Conservation (phyloP, 2,888 invertebrate species). For the Caenorhabditis zanzibari region DNA sequence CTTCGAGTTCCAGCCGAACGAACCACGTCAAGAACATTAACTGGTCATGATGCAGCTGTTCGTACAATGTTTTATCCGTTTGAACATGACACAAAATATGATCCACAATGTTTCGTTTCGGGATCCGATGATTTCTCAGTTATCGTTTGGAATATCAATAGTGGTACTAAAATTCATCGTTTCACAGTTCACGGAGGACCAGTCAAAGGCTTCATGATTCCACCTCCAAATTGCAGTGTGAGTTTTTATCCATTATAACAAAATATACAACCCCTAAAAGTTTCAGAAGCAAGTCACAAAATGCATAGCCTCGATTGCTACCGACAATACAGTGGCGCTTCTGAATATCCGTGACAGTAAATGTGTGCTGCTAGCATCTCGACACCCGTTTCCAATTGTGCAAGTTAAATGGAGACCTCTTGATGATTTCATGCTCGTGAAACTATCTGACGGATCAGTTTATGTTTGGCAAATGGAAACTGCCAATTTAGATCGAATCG, state of each 20-base stretch:
- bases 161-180: constrained; percentile 88
- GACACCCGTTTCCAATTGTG: constrained; percentile 94
- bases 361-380: constrained; percentile 94
- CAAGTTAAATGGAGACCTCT: constrained; percentile 86
- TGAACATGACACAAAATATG: constrained; percentile 89
- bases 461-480: constrained; percentile 99
- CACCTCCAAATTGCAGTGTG: constrained; percentile 90
- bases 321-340: constrained; percentile 97
- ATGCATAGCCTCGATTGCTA: constrained; percentile 90
- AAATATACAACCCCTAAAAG: neutral
- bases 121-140: constrained; percentile 99
- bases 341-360: constrained; percentile 94
- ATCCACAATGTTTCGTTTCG: constrained; percentile 83
- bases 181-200: constrained; percentile 99
- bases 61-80: constrained; percentile 91
- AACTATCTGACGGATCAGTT: constrained; percentile 97
- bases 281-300: constrained; percentile 73
- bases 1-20: constrained; percentile 84
- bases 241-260: constrained; percentile 74
- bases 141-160: constrained; percentile 81
- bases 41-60: constrained; percentile 66
- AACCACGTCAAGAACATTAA: constrained; percentile 60
- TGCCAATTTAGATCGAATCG: constrained; percentile 95
- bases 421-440: constrained; percentile 98
- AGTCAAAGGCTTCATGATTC: constrained; percentile 94